Evolutionary conservation across 2,888 invertebrate genomes (phyloP), one percentile per base, ranked within the genome.

Genomic region (Scelioninae gen. 2): DNA sequence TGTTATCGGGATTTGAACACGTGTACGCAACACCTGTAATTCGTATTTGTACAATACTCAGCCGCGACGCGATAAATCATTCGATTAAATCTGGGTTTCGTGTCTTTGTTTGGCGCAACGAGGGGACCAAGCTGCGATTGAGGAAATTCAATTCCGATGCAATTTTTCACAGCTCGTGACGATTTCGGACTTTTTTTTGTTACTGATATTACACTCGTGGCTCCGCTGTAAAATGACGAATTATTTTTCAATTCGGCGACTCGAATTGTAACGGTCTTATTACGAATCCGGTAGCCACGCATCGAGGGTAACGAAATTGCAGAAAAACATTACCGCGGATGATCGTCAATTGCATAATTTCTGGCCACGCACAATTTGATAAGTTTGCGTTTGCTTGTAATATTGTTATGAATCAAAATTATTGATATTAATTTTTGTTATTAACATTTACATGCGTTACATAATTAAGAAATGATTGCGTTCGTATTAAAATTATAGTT

Each of bases 21-120:
- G 60, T 69, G 74, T 60, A 65, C 52, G 55, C 31, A 71, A 74
- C 74, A 75, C 75, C 72, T 75, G 75, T 72, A 75, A 72, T 72
- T 72, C 68, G 67, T 63, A 67, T 74, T 72, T 64, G 63, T 64
- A 65, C 69, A 72, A 64, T 72, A 72, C 75, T 71, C 25, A 25
- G 25, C 25, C 25, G 39, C 64, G 64, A 57, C 58, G 65, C 18
- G 72, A 75, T 75, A 69, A 75, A 72, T 75, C 75, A 75, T 72
- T 65, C 72, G 72, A 75, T 75, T 72, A 75, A 75, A 68, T 65
- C 63, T 60, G 65, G 48, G 53, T 11, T 60, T 41, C 53, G 52
- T 53, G 41, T 61, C 63, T 65, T 65, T 65, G 72, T 72, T 57
- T 57, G 55, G 22, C 70, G 6, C 55, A 9, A 19, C 31, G 50